These are phyloP conservation scores for Podocnemis expansa DNA, from an alignment of 2,113 vertebrate species.

Conservation along the genomic window DNA sequence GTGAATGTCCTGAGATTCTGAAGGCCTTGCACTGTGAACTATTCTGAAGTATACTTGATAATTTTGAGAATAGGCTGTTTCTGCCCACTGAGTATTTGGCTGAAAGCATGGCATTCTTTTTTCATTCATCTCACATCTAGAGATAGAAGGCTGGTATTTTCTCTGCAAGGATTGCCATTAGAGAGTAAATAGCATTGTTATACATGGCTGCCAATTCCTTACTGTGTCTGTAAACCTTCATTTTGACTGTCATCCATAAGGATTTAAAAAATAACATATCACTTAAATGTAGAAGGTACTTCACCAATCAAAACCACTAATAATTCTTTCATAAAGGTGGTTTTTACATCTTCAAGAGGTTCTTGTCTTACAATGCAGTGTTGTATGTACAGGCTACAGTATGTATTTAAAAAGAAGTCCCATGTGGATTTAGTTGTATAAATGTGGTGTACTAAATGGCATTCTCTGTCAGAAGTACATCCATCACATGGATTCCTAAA, in stretches of 20 bases:
- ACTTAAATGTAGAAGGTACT: background rate
- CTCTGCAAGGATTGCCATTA: background rate
- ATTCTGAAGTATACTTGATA: slow-evolving; percentile 1
- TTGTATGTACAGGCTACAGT: background rate
- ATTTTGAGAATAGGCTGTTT: slow-evolving; percentile 6
- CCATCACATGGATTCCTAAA: background rate
- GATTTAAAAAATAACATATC: background rate
- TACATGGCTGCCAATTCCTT: fast-evolving
- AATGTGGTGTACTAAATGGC: background rate
- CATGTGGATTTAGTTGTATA: background rate
- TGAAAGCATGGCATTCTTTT: slow-evolving; percentile 4
- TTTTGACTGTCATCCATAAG: fast-evolving
- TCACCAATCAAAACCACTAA: background rate
- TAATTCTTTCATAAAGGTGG: background rate
- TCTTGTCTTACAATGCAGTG: background rate
- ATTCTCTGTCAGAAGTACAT: background rate
- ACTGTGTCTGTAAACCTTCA: fast-evolving
- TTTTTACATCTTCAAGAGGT: background rate
- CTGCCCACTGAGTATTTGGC: slow-evolving; percentile 9
- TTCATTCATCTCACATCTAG: background rate
- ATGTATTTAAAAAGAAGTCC: background rate
- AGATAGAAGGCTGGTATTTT: background rate
- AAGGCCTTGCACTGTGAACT: slow-evolving; percentile 32
- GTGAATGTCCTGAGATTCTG: background rate
- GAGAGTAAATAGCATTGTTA: fast-evolving